A percentile compares a stretch with the other conserved stretches of the same genome.
Conservation (phyloP, 92 coral and sea anemone genomes). For the Zoanthus sociatus region DNA sequence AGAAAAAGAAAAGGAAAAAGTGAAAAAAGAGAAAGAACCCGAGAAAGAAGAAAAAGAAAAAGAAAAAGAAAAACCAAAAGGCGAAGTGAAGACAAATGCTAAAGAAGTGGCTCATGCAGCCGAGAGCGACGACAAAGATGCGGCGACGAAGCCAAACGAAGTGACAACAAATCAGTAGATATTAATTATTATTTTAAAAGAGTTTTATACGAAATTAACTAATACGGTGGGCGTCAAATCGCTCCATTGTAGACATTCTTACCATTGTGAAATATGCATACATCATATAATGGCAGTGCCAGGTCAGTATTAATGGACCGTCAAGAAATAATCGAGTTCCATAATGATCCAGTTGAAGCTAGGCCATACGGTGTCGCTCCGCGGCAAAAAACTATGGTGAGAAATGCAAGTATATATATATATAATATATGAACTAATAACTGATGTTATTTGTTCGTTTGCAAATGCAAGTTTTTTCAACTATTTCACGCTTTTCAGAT, state of each 20-base stretch:
- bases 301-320: neutral
- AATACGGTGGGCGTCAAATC: slow-evolving; percentile 2
- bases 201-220: slow-evolving; percentile 22
- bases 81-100: slow-evolving; percentile 32
- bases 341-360: neutral
- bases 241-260: slow-evolving; percentile 23
- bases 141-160: slow-evolving; percentile 30
- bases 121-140: slow-evolving; percentile 26
- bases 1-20: slow-evolving; percentile 79
- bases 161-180: slow-evolving; percentile 29
- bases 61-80: slow-evolving; percentile 25
- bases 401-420: neutral
- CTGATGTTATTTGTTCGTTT: neutral
- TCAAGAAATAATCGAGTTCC: neutral
- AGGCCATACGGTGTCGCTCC: neutral
- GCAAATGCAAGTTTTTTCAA: neutral
- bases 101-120: slow-evolving; percentile 39
- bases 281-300: neutral
- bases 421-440: slow-evolving; percentile 8
- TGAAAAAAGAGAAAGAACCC: slow-evolving; percentile 65
- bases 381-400: neutral
- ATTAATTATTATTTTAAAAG: slow-evolving; percentile 29
- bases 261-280: slow-evolving; percentile 30
- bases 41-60: slow-evolving; percentile 58
- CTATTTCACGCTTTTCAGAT: neutral